phyloP scores from a whole-genome alignment of 2,113 vertebrate genomes.

The Antechinus flavipes region DNA sequence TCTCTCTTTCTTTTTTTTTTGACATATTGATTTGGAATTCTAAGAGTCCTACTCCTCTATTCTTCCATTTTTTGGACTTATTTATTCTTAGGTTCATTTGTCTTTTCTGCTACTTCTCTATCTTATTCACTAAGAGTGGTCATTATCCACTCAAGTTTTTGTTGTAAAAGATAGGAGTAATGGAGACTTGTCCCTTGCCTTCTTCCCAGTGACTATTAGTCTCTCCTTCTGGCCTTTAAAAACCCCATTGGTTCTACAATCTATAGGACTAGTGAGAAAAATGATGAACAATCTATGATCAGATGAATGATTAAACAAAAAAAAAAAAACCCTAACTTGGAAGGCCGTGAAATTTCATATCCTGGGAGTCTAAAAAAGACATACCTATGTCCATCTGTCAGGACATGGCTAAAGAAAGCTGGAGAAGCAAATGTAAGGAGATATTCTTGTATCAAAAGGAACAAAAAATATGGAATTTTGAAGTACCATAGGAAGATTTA shows the following conservation, averaged over 20 bases:
- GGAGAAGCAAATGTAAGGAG: background rate
- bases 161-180: background rate
- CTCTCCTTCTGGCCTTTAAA: background rate
- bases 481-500: background rate
- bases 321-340: background rate
- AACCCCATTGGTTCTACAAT: background rate
- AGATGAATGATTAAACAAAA: background rate
- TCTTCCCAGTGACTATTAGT: background rate
- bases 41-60: background rate
- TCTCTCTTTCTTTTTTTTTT: background rate
- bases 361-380: background rate
- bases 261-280: background rate
- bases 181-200: background rate
- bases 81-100: background rate
- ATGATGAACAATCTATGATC: background rate
- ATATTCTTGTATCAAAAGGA: background rate
- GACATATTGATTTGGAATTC: background rate
- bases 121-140: background rate
- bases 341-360: background rate
- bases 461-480: background rate
- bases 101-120: background rate
- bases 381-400: background rate
- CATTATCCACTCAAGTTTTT: background rate
- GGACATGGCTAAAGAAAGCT: background rate
- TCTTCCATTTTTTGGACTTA: background rate